phyloP scores from a whole-genome alignment of 2,888 invertebrate species.

The Pristionchus maxplancki region DNA sequence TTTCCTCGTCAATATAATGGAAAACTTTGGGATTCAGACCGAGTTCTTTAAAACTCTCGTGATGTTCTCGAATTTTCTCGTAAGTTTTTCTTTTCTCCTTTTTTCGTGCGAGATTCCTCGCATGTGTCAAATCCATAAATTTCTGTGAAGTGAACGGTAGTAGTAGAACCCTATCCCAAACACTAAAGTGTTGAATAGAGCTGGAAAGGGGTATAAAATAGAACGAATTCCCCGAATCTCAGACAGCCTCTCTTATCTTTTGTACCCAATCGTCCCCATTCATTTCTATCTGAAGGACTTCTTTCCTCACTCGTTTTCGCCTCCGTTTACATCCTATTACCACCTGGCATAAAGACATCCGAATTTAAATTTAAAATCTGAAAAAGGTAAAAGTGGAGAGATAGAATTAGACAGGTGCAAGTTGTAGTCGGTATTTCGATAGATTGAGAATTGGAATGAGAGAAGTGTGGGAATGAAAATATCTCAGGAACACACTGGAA shows the following conservation, averaged over 20 bases:
- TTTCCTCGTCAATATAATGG: conserved; percentile 73
- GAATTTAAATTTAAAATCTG: neutral
- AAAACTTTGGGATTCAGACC: conserved; percentile 67
- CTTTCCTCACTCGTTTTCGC: neutral
- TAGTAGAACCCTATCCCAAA: neutral
- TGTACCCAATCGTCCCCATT: neutral
- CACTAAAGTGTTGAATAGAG: neutral
- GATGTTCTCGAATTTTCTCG: conserved; percentile 70
- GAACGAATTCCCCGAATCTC: neutral
- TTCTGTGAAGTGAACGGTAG: neutral
- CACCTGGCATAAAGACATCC: neutral
- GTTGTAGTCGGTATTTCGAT: neutral
- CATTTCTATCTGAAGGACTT: neutral
- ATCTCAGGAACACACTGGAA: neutral
- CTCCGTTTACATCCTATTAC: neutral
- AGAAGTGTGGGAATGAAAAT: conserved; percentile 5
- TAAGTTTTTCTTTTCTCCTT: conserved; percentile 52
- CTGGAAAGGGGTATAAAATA: neutral
- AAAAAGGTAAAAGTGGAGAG: neutral
- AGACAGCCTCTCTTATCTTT: neutral
- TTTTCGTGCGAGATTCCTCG: neutral
- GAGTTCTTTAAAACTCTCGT: conserved; percentile 65
- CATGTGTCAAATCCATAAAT: neutral
- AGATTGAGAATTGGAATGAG: neutral
- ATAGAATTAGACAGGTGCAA: neutral